Evolutionary conservation across 2,888 invertebrate genomes (phyloP).

Genomic region (Nasonia oneida): DNA sequence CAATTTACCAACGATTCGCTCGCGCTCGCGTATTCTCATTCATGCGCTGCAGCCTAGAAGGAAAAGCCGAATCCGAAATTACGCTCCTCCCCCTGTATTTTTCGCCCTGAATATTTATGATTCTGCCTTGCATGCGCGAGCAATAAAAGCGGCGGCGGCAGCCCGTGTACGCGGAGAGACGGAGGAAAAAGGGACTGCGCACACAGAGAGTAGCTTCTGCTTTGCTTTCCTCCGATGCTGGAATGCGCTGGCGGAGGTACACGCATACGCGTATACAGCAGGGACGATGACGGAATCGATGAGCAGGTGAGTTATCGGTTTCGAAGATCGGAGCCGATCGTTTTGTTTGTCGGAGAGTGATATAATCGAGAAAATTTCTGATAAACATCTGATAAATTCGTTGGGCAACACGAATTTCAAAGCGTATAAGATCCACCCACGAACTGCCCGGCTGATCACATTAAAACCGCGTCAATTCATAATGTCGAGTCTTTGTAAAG

Average conservation of each 20-base stretch:
- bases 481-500: neutral
- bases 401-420: neutral
- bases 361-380: neutral
- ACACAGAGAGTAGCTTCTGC: neutral
- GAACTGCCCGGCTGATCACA: neutral
- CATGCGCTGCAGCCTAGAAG: neutral
- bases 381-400: neutral
- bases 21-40: conserved; percentile 19
- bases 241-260: neutral
- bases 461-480: neutral
- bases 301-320: conserved; percentile 2
- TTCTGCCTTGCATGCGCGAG: neutral
- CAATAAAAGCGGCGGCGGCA: conserved; percentile 15
- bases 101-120: conserved; percentile 46
- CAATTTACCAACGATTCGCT: conserved; percentile 47
- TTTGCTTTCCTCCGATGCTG: neutral
- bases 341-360: too few relatives aligned
- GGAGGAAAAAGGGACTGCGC: conserved; percentile 12
- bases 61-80: conserved; percentile 46
- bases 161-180: neutral
- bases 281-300: conserved; percentile 17
- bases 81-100: neutral
- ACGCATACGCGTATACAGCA: neutral
- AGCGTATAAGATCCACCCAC: neutral
- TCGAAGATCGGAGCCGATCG: neutral